Base-by-base conservation (phyloP, 1,140 invertebrate genomes). In the Hormaphis cornu region DNA sequence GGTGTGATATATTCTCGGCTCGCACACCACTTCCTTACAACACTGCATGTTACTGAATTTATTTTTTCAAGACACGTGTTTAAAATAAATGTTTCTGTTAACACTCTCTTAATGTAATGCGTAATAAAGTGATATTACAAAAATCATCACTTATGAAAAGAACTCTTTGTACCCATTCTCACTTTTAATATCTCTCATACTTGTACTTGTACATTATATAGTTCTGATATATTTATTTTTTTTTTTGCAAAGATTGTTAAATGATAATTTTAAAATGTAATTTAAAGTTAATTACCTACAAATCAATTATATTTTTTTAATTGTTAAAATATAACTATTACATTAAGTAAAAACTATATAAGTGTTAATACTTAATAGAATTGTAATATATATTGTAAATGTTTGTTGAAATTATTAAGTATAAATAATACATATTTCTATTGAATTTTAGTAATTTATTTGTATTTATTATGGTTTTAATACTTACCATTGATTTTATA, bases 231-330 rank as follows among this genome's bases (percentile, higher is more conserved):
- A 46, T 44, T 28, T 63, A 46, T 63, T 48, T n/a, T 26, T 20
- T 30, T 63, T 48, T 46, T 46, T 14, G 33, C 26, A 63, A 35
- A 46, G 48, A 33, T 46, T 63, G 40, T 63, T 63, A 28, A 26
- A 18, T 33, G 24, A 28, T 16, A n/a, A 50, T 22, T 50, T 16
- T 66, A 48, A 46, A 66, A 66, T 66, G 48, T 66, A 66, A 66
- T 33, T 66, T 26, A 35, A 50, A 46, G 61, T 66, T 66, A 46
- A 46, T n/a, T 8, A 50, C 50, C 20, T 66, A 46, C 46, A 30
- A 63, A 63, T 20, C 58, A 66, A 66, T 50, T 66, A 50, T 66
- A 66, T 66, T 66, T 66, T 66, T 66, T 66, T 66, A 48, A 66
- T 37, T 66, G 26, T 66, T 4, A 30, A 35, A 26, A 46, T 50